A percentile compares a stretch with the other conserved stretches of the same genome.
These are phyloP conservation scores for Tetragnatha versicolor DNA, from an alignment of 1,140 invertebrate species.

Conservation along the genomic window DNA sequence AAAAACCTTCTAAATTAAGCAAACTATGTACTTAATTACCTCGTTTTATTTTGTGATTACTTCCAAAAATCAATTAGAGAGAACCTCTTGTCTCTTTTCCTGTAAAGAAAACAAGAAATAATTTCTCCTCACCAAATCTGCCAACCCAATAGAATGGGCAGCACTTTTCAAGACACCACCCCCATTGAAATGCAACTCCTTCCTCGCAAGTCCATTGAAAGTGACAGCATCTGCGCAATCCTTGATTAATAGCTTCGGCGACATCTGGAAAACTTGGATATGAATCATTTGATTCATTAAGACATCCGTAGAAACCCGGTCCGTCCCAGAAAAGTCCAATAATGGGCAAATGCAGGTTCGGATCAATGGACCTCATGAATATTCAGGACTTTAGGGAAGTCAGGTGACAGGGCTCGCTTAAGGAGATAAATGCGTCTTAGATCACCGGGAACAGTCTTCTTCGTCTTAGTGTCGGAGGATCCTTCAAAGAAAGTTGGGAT, in stretches of 20 bases:
- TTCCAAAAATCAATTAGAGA: too few relatives aligned
- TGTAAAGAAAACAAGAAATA: too few relatives aligned
- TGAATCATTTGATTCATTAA: constrained; percentile 26
- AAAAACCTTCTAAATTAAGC: too few relatives aligned
- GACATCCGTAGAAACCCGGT: background rate
- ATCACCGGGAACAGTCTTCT: constrained; percentile 24
- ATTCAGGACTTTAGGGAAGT: constrained; percentile 10
- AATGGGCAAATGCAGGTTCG: constrained; percentile 15
- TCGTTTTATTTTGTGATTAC: too few relatives aligned
- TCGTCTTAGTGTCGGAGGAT: background rate
- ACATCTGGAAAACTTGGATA: constrained; percentile 11
- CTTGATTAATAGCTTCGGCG: constrained; percentile 4
- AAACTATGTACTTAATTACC: too few relatives aligned
- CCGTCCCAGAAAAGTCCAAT: background rate
- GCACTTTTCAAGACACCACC: background rate
- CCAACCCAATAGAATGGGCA: too few relatives aligned
- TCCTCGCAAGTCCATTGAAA: too few relatives aligned
- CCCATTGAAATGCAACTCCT: background rate
- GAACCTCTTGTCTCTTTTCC: too few relatives aligned
- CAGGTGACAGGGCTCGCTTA: constrained; percentile 26
- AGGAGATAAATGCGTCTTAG: constrained; percentile 28
- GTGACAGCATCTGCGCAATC: background rate
- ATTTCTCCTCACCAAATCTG: too few relatives aligned
- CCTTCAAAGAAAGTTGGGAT: constrained; percentile 20
- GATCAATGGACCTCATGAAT: constrained; percentile 21